These are phyloP conservation scores for Phymanthus crucifer DNA, from an alignment of 92 coral and sea anemone species.

Conservation along the genomic window DNA sequence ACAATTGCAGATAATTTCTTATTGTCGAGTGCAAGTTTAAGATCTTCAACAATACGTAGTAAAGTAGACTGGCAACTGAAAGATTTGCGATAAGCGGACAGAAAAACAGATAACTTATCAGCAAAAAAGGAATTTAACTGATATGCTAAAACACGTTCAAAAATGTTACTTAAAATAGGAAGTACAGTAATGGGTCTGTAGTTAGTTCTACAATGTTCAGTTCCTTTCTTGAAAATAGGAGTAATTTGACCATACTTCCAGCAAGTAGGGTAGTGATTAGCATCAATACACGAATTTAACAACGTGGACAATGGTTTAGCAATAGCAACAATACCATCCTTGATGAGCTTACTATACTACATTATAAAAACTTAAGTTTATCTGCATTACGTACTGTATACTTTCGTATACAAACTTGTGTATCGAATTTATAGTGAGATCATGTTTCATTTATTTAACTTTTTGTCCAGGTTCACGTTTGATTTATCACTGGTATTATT, in stretches of 20 bases:
- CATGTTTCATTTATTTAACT: background rate
- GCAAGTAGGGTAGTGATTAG: constrained; percentile 28
- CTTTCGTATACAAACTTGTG: no score
- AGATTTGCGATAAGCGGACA: no score
- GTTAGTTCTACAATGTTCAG: constrained; percentile 38
- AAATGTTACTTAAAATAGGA: constrained; percentile 33
- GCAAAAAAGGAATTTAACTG: background rate
- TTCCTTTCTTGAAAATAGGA: constrained; percentile 36
- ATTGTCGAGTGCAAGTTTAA: no score
- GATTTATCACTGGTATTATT: background rate
- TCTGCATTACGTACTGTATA: no score
- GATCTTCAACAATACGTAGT: no score
- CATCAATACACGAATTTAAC: constrained; percentile 32
- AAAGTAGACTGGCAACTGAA: no score
- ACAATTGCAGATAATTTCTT: no score
- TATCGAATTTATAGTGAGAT: no score
- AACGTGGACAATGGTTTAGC: constrained; percentile 28
- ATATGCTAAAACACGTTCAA: constrained; percentile 26
- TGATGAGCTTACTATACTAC: no score
- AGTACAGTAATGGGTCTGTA: constrained; percentile 47
- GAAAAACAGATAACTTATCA: background rate
- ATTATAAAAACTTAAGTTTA: no score
- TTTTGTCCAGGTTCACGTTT: background rate
- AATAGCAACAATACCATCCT: constrained; percentile 32
- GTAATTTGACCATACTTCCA: constrained; percentile 50